Conservation (phyloP, 1,140 invertebrate genomes). For the Megathymus violae region DNA sequence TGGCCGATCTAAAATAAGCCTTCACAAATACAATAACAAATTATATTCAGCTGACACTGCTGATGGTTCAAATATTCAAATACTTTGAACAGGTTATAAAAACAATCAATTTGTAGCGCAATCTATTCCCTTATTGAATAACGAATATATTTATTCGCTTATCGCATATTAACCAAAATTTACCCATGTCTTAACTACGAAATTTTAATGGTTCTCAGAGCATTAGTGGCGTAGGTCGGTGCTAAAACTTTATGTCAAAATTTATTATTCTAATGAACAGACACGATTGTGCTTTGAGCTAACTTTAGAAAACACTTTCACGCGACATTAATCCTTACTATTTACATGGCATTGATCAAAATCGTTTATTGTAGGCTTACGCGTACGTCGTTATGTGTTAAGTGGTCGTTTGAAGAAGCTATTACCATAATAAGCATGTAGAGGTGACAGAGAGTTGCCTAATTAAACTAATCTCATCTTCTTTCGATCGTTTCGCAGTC, state of each 20-base stretch:
- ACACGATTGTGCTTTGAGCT: slow-evolving; percentile 25
- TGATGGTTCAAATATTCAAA: no score
- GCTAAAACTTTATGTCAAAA: slow-evolving; percentile 60
- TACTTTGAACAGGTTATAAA: no score
- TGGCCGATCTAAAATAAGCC: no score
- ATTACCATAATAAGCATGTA: slow-evolving; percentile 32
- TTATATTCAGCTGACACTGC: no score
- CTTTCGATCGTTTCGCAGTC: slow-evolving; percentile 8
- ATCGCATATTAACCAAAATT: neutral
- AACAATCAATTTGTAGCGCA: no score
- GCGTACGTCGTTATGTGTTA: neutral
- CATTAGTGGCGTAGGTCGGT: slow-evolving; percentile 46
- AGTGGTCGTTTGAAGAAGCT: slow-evolving; percentile 18
- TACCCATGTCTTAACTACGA: slow-evolving; percentile 1
- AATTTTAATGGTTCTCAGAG: slow-evolving; percentile 47
- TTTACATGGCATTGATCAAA: neutral
- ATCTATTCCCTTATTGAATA: no score
- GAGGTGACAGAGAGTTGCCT: slow-evolving; percentile 27
- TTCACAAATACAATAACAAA: no score
- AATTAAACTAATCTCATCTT: slow-evolving; percentile 29
- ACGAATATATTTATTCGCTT: no score
- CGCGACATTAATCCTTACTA: slow-evolving; percentile 4
- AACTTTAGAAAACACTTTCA: slow-evolving; percentile 15
- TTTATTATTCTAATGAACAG: slow-evolving; percentile 42
- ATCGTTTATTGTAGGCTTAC: neutral